Percentiles rank a stretch among this genome's conserved stretches.
These are phyloP conservation scores for Scomber scombrus DNA, from an alignment of 2,113 vertebrate genomes.

Conservation along the genomic window DNA sequence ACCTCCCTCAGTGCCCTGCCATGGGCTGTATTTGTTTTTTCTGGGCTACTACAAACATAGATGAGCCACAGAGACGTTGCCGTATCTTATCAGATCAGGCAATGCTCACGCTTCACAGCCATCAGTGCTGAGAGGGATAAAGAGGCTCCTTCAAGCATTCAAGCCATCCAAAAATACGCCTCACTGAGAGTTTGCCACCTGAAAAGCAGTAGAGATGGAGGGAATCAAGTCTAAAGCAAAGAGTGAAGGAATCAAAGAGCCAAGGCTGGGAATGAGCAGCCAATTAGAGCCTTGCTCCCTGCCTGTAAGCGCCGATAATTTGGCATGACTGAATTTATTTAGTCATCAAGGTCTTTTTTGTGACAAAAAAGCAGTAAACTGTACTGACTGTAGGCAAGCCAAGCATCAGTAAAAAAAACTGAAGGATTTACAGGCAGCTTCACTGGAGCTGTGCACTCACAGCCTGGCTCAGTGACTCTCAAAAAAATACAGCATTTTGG, in stretches of 20 bases:
- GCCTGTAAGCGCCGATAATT: constrained; percentile 41
- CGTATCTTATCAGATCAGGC: constrained; percentile 70
- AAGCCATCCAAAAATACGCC: constrained; percentile 37
- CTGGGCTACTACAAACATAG: constrained; percentile 40
- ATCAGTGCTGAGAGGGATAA: constrained; percentile 36
- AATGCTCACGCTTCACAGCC: constrained; percentile 64
- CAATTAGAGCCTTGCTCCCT: constrained; percentile 57
- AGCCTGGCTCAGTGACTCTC: constrained; percentile 15
- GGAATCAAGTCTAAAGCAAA: constrained; percentile 30
- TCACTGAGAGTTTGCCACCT: constrained; percentile 35
- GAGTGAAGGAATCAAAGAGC: constrained; percentile 12
- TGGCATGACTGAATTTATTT: constrained; percentile 55
- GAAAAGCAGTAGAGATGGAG: constrained; percentile 29
- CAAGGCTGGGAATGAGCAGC: constrained; percentile 18
- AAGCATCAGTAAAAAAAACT: constrained; percentile 7
- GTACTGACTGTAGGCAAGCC: constrained; percentile 14
- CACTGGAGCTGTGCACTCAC: constrained; percentile 14
- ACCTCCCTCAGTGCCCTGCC: not conserved
- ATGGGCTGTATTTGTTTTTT: constrained; percentile 25
- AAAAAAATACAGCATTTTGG: not conserved
- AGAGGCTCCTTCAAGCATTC: constrained; percentile 47
- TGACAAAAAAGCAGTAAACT: constrained; percentile 46
- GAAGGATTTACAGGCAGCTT: constrained; percentile 38
- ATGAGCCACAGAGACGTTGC: constrained; percentile 55
- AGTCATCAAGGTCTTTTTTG: constrained; percentile 49